Evolutionary conservation across 2,888 invertebrate genomes (phyloP).

Genomic region (Xylophagus ater): DNA sequence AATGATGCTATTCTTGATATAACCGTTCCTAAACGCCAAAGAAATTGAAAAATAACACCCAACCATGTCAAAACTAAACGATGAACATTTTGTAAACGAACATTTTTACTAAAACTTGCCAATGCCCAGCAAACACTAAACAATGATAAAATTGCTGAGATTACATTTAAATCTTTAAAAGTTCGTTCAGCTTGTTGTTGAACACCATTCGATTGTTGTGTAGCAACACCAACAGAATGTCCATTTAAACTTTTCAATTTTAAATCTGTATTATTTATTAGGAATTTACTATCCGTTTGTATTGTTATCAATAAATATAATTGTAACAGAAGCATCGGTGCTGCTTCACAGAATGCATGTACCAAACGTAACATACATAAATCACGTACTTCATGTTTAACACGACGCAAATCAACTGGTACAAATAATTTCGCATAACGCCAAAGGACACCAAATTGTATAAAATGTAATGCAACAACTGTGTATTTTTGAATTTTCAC

Average conservation of each 20-base stretch:
- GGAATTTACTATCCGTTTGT: conserved; percentile 27
- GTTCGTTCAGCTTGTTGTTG: conserved; percentile 38
- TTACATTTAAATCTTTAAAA: conserved; percentile 64
- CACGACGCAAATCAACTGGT: conserved; percentile 68
- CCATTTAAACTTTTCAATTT: conserved; percentile 22
- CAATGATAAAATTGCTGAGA: conserved; percentile 68
- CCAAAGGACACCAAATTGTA: conserved; percentile 64
- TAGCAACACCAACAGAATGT: conserved; percentile 15
- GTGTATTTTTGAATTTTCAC: conserved; percentile 24
- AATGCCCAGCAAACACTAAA: conserved; percentile 86
- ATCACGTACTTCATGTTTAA: conserved; percentile 71
- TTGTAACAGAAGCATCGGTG: conserved; percentile 76
- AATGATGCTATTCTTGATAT: conserved; percentile 70
- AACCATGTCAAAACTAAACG: conserved; percentile 73
- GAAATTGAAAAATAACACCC: conserved; percentile 65
- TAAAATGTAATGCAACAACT: conserved; percentile 51
- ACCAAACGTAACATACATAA: conserved; percentile 67
- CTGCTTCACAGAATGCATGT: conserved; percentile 80
- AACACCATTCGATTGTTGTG: conserved; percentile 19
- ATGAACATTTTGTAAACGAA: conserved; percentile 68
- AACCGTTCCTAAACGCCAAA: conserved; percentile 64
- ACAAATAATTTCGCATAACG: conserved; percentile 75
- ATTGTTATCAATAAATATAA: conserved; percentile 55
- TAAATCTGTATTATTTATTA: conserved; percentile 24
- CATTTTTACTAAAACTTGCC: conserved; percentile 82